Evolutionary conservation across 2,113 vertebrate species (phyloP).

Genomic region (Misgurnus anguillicaudatus): DNA sequence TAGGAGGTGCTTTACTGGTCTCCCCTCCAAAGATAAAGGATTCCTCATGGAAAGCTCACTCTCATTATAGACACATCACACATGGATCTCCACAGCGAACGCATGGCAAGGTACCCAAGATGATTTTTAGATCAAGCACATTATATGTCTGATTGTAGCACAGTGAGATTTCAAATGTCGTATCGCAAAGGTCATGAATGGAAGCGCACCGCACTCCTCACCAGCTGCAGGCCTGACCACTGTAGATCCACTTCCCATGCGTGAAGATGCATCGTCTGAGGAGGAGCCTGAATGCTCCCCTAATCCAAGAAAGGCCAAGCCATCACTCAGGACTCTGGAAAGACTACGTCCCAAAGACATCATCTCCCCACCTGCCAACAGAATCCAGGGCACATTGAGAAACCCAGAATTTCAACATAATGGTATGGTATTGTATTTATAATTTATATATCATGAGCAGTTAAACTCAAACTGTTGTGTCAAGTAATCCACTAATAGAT

Average conservation of each 20-base stretch:
- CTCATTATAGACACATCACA: constrained; percentile 57
- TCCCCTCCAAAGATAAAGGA: constrained; percentile 73
- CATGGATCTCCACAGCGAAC: constrained; percentile 28
- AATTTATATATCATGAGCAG: not conserved
- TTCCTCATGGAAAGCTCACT: constrained; percentile 54
- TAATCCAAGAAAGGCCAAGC: constrained; percentile 41
- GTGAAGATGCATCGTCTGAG: constrained; percentile 66
- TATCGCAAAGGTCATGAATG: constrained; percentile 32
- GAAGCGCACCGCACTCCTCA: constrained; percentile 50
- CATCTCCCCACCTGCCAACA: constrained; percentile 58
- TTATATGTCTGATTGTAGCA: not conserved
- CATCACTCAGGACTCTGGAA: constrained; percentile 23
- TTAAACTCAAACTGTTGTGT: not conserved
- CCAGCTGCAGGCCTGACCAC: constrained; percentile 80
- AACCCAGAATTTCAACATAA: constrained; percentile 88
- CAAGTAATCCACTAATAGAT: not conserved
- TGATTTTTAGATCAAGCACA: not conserved
- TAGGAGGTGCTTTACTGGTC: constrained; percentile 79
- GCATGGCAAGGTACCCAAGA: constrained; percentile 41
- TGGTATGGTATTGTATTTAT: constrained; percentile 60
- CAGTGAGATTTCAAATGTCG: constrained; percentile 5
- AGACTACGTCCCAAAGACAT: constrained; percentile 11
- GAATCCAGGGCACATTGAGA: constrained; percentile 81
- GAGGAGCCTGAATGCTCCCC: constrained; percentile 40
- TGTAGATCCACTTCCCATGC: constrained; percentile 80